phyloP scores from a whole-genome alignment of 2,113 vertebrate species.

The Halcyon malimbica region DNA sequence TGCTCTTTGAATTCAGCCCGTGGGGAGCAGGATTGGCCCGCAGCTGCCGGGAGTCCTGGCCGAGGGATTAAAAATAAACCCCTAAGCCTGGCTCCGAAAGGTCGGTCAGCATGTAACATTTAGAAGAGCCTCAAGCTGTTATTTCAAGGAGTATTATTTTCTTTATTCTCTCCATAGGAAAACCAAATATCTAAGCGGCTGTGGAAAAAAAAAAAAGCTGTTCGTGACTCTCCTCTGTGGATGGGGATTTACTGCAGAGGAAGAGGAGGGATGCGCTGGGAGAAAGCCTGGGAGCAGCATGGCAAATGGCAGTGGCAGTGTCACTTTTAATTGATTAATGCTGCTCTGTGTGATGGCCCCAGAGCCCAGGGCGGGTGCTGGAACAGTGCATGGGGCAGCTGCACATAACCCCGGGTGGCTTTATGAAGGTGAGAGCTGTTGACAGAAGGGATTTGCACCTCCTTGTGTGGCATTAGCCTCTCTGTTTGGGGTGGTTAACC shows the following conservation, averaged over 20 bases:
- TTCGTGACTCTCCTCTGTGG: not conserved
- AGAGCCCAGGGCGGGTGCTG: not conserved
- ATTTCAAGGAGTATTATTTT: conserved; percentile 15
- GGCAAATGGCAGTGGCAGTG: not conserved
- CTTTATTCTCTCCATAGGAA: not conserved
- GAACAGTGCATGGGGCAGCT: not conserved
- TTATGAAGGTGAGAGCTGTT: not conserved
- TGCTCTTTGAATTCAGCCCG: not conserved
- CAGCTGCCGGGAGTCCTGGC: not conserved
- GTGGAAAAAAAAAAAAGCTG: fast-evolving
- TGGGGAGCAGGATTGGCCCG: not conserved
- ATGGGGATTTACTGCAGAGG: not conserved
- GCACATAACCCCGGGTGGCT: fast-evolving
- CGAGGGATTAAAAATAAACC: conserved; percentile 41
- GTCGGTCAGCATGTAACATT: not conserved
- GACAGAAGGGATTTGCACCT: not conserved
- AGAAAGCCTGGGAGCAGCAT: not conserved
- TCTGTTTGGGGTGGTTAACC: not conserved
- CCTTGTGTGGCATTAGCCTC: not conserved
- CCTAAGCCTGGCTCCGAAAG: conserved; percentile 6
- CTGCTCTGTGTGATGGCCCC: not conserved
- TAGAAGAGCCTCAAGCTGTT: conserved; percentile 43
- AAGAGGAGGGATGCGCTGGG: not conserved
- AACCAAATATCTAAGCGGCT: conserved; percentile 13
- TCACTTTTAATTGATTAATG: not conserved